Evolutionary conservation across 2,797 vertebrate genomes (phyloP).

Genomic region (Pseudomugil tenellus): DNA sequence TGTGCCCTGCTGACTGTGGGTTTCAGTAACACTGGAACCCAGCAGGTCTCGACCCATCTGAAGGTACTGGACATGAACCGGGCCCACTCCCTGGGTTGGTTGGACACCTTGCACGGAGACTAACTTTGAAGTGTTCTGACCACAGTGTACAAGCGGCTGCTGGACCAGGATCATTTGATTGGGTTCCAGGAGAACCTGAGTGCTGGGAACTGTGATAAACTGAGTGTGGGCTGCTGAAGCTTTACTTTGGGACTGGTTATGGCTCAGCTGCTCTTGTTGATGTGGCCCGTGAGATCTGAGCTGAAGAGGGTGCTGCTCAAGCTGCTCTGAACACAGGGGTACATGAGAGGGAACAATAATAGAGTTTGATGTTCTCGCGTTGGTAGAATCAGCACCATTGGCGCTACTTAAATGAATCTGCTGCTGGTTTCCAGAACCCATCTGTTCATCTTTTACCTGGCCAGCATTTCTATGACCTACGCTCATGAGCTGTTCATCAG

Average conservation of each 20-base stretch:
- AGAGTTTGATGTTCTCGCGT: constrained; percentile 84
- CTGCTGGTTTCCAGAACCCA: constrained; percentile 85
- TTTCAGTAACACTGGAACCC: constrained; percentile 82
- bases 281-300: constrained; percentile 87
- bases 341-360: constrained; percentile 85
- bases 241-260: constrained; percentile 75
- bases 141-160: constrained; percentile 87
- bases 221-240: constrained; percentile 77
- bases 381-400: constrained; percentile 77
- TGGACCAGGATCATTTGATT: constrained; percentile 91
- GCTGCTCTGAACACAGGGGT: constrained; percentile 84
- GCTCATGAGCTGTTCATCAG: constrained; percentile 90
- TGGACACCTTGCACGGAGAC: constrained; percentile 83
- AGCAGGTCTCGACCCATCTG: constrained; percentile 90
- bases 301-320: constrained; percentile 87
- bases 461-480: constrained; percentile 83
- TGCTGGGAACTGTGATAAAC: constrained; percentile 87
- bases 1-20: constrained; percentile 84
- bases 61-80: constrained; percentile 87
- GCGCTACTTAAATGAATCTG: constrained; percentile 85
- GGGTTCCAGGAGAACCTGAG: constrained; percentile 91
- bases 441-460: constrained; percentile 87
- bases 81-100: constrained; percentile 76
- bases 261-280: constrained; percentile 86
- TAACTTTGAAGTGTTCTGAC: constrained; percentile 85